A percentile compares a stretch with the other conserved stretches of the same genome.
Evolutionary conservation across 2,797 vertebrate species (phyloP).

Genomic region (Petrocephalus schoutedeni): DNA sequence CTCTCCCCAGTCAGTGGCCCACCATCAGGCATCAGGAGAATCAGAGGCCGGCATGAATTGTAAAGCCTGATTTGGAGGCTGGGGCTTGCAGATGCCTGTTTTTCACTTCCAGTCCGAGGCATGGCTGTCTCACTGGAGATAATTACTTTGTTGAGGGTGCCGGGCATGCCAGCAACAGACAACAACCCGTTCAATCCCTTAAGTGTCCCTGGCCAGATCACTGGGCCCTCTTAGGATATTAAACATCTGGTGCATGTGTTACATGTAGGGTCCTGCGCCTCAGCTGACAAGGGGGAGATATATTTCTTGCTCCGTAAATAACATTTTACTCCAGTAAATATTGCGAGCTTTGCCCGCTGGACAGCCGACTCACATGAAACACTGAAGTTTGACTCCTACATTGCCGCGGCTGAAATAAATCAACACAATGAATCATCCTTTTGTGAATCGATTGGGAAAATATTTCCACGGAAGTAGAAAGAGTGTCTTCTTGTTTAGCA

Average conservation of each 20-base stretch:
- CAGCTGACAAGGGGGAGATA: background rate
- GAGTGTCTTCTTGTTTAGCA: background rate
- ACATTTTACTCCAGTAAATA: background rate
- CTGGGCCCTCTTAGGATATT: background rate
- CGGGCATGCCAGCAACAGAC: background rate
- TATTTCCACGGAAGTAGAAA: background rate
- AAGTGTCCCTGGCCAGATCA: background rate
- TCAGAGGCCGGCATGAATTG: background rate
- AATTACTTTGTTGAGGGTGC: background rate
- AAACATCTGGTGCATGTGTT: background rate
- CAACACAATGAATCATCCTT: background rate
- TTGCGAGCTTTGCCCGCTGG: background rate
- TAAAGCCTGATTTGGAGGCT: background rate
- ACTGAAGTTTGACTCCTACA: background rate
- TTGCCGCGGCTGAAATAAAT: background rate
- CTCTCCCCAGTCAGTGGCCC: background rate
- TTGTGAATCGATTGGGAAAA: background rate
- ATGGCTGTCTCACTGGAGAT: background rate
- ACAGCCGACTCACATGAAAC: background rate
- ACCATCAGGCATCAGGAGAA: background rate
- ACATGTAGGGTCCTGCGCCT: background rate
- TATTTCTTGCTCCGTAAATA: background rate
- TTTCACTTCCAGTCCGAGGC: background rate
- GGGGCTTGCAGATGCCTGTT: background rate
- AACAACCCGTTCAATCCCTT: background rate